Base-by-base conservation (phyloP, 1,140 invertebrate species). In the Chrysopa pallens region DNA sequence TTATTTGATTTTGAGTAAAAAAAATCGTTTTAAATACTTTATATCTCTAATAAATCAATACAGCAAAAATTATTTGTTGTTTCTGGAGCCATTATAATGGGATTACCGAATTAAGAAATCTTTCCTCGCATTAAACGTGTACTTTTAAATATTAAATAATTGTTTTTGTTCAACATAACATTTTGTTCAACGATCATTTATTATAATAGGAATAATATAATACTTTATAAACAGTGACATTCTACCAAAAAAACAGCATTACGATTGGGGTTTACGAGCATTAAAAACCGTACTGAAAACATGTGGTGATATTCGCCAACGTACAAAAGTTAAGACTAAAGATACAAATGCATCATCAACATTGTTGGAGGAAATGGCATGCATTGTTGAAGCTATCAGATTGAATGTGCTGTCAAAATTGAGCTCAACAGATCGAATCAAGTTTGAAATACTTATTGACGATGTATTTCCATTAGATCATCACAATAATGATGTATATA, bases 181-280 rank as follows among this genome's bases (percentile, higher is more conserved):
- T n/a, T n/a, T n/a, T n/a, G n/a, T n/a, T n/a, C n/a, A n/a, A n/a
- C n/a, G n/a, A n/a, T n/a, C n/a, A n/a, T n/a, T n/a, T n/a, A n/a
- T n/a, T n/a, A n/a, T n/a, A n/a, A n/a, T n/a, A n/a, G n/a, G n/a
- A n/a, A n/a, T n/a, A n/a, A n/a, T n/a, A n/a, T n/a, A n/a, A n/a
- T n/a, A n/a, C n/a, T n/a, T 36, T 36, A 38, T 23, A 23, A 23
- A 23, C 17, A 23, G 17, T 23, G 17, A 23, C 5, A 23, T 23
- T 23, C 17, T 23, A 23, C 17, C 17, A 23, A 23, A 23, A 23
- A 23, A 95, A 58, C 81, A 87, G 28, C 93, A 97, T 60, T 98
- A 98, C 64, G 93, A 97, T 61, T 98, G 93, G 93, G 92, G 93
- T n/a, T 63, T 97, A 36, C 72, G 93, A 52, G 87, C 92, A 6